Evolutionary conservation across 2,797 vertebrate species (phyloP).

Genomic region (Ispidina picta): DNA sequence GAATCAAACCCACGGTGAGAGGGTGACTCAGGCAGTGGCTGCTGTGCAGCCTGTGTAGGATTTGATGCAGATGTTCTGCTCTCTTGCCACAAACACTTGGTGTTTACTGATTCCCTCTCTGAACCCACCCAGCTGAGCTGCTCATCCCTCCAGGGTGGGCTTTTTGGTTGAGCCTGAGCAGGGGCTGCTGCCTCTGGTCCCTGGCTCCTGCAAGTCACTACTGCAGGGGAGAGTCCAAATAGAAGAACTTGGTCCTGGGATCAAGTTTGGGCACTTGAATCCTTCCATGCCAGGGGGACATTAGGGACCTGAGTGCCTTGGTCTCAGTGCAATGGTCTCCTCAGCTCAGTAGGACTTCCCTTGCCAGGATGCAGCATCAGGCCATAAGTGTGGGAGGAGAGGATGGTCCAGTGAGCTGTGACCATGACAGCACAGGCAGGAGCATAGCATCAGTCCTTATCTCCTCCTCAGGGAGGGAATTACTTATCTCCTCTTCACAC

Average conservation of each 20-base stretch:
- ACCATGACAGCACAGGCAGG: background rate
- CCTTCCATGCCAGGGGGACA: background rate
- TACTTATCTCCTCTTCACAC: background rate
- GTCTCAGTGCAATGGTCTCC: rapidly evolving
- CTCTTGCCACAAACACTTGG: background rate
- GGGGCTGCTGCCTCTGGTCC: background rate
- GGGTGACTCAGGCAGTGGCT: background rate
- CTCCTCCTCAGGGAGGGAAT: background rate
- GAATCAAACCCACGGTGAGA: background rate
- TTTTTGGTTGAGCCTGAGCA: background rate
- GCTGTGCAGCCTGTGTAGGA: background rate
- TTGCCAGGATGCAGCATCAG: background rate
- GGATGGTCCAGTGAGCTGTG: background rate
- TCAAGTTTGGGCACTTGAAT: background rate
- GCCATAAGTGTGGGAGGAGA: background rate
- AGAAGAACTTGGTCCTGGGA: background rate
- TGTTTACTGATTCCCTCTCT: background rate
- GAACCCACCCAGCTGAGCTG: rapidly evolving
- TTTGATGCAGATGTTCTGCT: background rate
- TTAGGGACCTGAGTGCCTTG: rapidly evolving
- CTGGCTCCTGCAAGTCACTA: rapidly evolving
- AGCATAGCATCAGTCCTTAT: background rate
- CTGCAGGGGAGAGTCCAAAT: background rate
- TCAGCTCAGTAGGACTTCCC: background rate
- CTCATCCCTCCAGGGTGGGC: background rate